Conservation (phyloP, 2,797 vertebrate genomes). For the Bovichtus variegatus region DNA sequence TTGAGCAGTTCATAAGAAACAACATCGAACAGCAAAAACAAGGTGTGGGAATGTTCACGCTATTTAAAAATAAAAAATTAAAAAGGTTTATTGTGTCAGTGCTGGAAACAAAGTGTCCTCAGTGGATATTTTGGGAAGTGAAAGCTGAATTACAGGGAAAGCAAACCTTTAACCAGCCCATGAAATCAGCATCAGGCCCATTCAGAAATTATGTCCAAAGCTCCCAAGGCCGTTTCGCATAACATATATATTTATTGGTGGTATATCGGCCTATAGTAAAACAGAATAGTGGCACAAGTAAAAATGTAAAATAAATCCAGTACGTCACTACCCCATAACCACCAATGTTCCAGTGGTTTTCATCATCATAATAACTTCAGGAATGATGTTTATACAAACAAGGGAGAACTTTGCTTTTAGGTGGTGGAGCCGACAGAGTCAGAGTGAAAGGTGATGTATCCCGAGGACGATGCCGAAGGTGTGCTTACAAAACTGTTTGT, state of each 20-base stretch:
- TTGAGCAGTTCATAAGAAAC: conserved; percentile 66
- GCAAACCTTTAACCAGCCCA: conserved; percentile 30
- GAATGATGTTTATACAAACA: conserved; percentile 52
- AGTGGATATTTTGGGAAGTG: conserved; percentile 43
- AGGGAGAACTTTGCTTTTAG: conserved; percentile 56
- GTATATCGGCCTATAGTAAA: conserved; percentile 34
- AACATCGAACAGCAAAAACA: conserved; percentile 73
- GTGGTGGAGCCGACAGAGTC: conserved; percentile 90
- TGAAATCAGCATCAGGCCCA: conserved; percentile 44
- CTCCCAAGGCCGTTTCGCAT: conserved; percentile 47
- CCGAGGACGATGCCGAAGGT: conserved; percentile 87
- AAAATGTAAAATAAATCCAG: conserved; percentile 54
- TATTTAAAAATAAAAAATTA: conserved; percentile 66
- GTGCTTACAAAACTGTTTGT: conserved; percentile 92
- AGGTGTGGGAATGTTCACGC: conserved; percentile 59
- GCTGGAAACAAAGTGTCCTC: conserved; percentile 41
- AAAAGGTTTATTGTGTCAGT: conserved; percentile 53
- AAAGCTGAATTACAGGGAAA: conserved; percentile 39
- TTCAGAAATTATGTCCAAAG: conserved; percentile 53
- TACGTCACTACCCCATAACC: conserved; percentile 25
- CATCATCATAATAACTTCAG: conserved; percentile 42
- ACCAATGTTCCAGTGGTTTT: conserved; percentile 36
- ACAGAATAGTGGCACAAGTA: conserved; percentile 53
- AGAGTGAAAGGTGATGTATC: conserved; percentile 89
- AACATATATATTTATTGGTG: conserved; percentile 36